Percentiles rank a stretch among this genome's conserved stretches.
phyloP scores from a whole-genome alignment of 2,113 vertebrate genomes.

The Hydrolagus affinis region DNA sequence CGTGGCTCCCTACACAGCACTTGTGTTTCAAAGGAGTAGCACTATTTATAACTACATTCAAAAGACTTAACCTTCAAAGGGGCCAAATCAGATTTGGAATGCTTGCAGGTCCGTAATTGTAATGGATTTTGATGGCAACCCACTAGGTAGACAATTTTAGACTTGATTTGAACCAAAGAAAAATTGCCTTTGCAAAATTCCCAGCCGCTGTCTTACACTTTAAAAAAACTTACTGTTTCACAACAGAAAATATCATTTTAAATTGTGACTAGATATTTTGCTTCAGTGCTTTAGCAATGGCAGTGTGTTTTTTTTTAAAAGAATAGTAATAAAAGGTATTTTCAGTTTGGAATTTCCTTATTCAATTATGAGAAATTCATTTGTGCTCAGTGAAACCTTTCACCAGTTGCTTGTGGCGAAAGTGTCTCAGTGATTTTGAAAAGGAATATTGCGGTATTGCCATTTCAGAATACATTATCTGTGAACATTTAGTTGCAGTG shows the following conservation, averaged over 20 bases:
- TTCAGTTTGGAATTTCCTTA: neutral
- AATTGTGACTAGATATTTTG: neutral
- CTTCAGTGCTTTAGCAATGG: neutral
- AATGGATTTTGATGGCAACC: neutral
- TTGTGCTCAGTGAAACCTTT: too few species aligned
- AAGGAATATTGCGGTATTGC: neutral
- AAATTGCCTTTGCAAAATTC: neutral
- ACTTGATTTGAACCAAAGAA: neutral
- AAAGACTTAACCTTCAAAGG: neutral
- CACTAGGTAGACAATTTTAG: neutral
- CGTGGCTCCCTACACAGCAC: neutral
- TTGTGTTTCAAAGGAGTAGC: neutral
- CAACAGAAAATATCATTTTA: neutral
- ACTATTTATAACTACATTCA: neutral
- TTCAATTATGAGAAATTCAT: too few species aligned
- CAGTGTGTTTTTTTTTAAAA: neutral
- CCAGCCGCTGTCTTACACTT: neutral
- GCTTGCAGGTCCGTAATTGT: neutral
- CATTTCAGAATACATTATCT: neutral
- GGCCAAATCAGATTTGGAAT: neutral
- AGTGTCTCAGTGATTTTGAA: neutral
- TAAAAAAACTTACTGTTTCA: neutral
- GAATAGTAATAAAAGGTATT: neutral
- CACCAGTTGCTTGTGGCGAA: too few species aligned
- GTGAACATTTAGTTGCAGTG: neutral